Evolutionary conservation across 2,113 vertebrate species (phyloP).

Genomic region (Scolopax mira): DNA sequence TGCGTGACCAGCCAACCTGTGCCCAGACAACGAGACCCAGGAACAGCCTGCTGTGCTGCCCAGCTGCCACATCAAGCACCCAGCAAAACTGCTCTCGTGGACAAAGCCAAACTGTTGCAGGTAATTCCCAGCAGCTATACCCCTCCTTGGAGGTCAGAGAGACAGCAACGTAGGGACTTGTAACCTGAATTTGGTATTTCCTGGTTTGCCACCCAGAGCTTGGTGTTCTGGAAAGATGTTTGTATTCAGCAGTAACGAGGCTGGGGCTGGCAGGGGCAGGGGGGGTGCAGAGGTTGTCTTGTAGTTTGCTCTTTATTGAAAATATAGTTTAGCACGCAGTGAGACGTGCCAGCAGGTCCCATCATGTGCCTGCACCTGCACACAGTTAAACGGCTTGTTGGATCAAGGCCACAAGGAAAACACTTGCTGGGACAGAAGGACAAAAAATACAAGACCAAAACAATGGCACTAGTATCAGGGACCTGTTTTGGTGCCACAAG

Average conservation of each 20-base stretch:
- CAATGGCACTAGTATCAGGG: neutral
- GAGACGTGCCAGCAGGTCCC: neutral
- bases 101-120: neutral
- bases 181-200: neutral
- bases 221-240: neutral
- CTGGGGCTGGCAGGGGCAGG: neutral
- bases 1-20: neutral
- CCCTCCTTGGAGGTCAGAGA: neutral
- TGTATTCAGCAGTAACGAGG: neutral
- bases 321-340: neutral
- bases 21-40: neutral
- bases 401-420: neutral
- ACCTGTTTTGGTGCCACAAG: neutral
- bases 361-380: neutral
- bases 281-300: neutral
- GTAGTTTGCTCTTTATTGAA: neutral
- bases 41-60: fast-evolving
- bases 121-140: neutral
- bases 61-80: neutral
- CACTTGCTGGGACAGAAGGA: neutral
- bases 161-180: neutral
- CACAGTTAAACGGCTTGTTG: neutral
- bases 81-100: neutral
- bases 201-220: neutral
- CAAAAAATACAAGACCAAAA: neutral